Conservation (phyloP, 2,113 vertebrate species). For the Myocastor coypus region DNA sequence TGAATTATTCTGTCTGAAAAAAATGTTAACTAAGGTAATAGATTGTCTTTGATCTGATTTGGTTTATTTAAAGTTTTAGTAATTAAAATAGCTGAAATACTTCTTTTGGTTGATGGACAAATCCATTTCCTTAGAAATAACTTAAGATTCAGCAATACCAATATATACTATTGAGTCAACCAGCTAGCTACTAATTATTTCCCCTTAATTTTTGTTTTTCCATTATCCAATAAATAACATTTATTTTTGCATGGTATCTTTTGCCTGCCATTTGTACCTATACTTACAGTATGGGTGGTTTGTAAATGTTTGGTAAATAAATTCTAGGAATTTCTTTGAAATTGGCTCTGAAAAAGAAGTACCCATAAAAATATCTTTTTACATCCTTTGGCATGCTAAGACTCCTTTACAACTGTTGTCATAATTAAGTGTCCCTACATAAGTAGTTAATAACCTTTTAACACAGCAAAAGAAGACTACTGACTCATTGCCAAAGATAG, state of each 20-base stretch:
- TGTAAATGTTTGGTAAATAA: slow-evolving; percentile 70
- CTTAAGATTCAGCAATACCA: slow-evolving; percentile 9
- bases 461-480: slow-evolving; percentile 18
- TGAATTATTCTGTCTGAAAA: slow-evolving; percentile 19
- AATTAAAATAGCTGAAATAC: slow-evolving; percentile 45
- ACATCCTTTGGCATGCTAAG: slow-evolving; percentile 40
- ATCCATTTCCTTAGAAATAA: slow-evolving; percentile 54
- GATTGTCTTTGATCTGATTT: slow-evolving; percentile 3
- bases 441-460: slow-evolving; percentile 67
- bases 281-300: slow-evolving; percentile 39
- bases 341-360: slow-evolving; percentile 54
- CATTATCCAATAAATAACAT: neutral
- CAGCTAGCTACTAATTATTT: slow-evolving; percentile 13
- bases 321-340: slow-evolving; percentile 69
- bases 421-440: neutral
- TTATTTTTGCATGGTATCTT: slow-evolving; percentile 44
- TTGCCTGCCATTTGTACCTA: slow-evolving; percentile 45
- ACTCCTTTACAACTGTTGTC: slow-evolving; percentile 1
- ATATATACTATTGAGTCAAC: neutral
- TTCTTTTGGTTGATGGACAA: slow-evolving; percentile 24
- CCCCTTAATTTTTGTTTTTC: slow-evolving; percentile 27
- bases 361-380: slow-evolving; percentile 54
- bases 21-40: slow-evolving; percentile 45
- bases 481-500: slow-evolving; percentile 27
- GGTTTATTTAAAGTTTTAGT: slow-evolving; percentile 47